Conservation (phyloP, 1,140 invertebrate species). For the Laupala kohalensis region DNA sequence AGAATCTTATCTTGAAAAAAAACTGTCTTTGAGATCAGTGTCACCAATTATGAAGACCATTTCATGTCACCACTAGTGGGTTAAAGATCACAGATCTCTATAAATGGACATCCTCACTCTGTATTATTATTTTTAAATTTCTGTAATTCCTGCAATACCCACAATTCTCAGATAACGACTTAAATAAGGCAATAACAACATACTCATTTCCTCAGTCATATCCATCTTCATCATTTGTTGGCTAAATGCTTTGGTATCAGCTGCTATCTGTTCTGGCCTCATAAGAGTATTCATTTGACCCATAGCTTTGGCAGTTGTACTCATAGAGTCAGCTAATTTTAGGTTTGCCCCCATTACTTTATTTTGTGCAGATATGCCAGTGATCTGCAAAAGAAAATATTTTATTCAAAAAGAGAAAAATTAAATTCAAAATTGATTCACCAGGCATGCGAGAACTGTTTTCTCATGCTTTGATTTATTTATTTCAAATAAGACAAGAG, state of each 20-base stretch:
- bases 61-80: too few relatives aligned
- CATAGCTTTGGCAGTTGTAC: slow-evolving; percentile 77
- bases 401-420: not conserved
- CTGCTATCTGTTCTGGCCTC: slow-evolving; percentile 70
- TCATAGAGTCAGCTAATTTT: slow-evolving; percentile 74
- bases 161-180: too few relatives aligned
- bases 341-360: slow-evolving; percentile 80
- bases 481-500: not conserved
- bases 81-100: too few relatives aligned
- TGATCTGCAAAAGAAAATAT: slow-evolving; percentile 50
- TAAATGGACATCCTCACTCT: too few relatives aligned
- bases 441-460: not conserved
- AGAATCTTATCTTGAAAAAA: too few relatives aligned
- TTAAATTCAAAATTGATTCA: not conserved
- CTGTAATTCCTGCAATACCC: too few relatives aligned
- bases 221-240: slow-evolving; percentile 76
- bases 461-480: not conserved
- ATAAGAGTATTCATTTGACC: slow-evolving; percentile 73
- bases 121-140: too few relatives aligned
- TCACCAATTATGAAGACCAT: too few relatives aligned
- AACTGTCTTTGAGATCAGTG: too few relatives aligned
- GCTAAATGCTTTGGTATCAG: slow-evolving; percentile 69
- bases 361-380: slow-evolving; percentile 55
- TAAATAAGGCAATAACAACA: slow-evolving; percentile 25
- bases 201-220: slow-evolving; percentile 91